Base-by-base conservation (phyloP, 2,888 invertebrate species). In the Pyrrhia umbra region DNA sequence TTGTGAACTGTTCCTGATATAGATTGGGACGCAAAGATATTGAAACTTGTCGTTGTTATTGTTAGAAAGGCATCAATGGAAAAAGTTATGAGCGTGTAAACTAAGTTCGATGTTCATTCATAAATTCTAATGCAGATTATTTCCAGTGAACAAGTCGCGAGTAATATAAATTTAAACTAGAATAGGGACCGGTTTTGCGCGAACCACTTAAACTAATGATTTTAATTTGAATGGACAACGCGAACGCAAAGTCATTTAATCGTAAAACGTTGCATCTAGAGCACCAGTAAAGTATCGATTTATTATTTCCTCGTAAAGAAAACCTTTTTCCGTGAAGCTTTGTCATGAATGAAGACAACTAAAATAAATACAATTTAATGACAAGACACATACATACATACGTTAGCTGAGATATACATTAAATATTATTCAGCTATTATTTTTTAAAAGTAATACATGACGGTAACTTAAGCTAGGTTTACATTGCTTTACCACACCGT, bases 181-280 rank as follows among this genome's bases (percentile, higher is more conserved):
- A 42, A 56, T 21, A 34, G 30, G 18, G 39, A 43, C 43, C 18
- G 43, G 59, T 60, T 49, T 15, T 15, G 40, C 18, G 20, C 16
- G 23, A 55, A 49, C 59, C 50, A 66, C 46, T 65, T 52, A 45
- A 10, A 20, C 42, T 43, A 67, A 57, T 60, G 46, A 43, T 54
- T 66, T 69, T 56, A 75, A 62, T 65, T 63, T 55, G 40, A 15
- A 25, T 45, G 27, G 61, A 49, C 68, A 39, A 59, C 43, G 57
- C 18, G 45, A 55, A 49, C 30, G 30, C 42, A 57, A 57, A 75
- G 21, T 46, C 45, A 70, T 65, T 74, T 58, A 70, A 66, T 42
- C 16, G 52, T 54, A 43, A 59, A 62, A 40, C 62, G 42, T 42
- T 59, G 61, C 58, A 59, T 75, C 40, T 70, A 34, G 46, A 23